Base-by-base conservation (phyloP, 1,140 invertebrate genomes). In the Aphelenchoides fujianensis region DNA sequence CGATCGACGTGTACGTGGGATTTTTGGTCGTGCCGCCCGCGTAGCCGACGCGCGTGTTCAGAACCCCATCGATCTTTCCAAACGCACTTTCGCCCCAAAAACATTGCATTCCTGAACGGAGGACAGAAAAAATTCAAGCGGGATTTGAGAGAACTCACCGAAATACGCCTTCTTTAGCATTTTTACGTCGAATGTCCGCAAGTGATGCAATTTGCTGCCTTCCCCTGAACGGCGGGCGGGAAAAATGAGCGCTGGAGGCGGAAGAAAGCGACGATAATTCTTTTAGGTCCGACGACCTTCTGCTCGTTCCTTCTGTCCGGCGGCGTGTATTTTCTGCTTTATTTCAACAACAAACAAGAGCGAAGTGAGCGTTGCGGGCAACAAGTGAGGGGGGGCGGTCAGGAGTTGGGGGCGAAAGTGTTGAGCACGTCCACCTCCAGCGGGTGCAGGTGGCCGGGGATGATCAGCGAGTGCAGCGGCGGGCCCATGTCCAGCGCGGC, bases 21-120 rank as follows among this genome's bases (percentile, higher is more conserved):
- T 89, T 89, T 63, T 88, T 86, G 34, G 89, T 90, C 41, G 89
- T 90, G 48, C 95, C 95, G 9, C 94, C 94, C 1, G 92, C 89
- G 85, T 93, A 97, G n/a, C 95, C 95, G 19, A 97, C 94, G 77
- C 91, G 88, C n/a, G 94, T 97, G 34, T 91, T 88, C 30, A 94
- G 84, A 16, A 97, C 91, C 3, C 95, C 95, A 1, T 86, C 87
- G 35, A 90, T 90, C 48, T 89, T 91, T 1, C 94, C 94, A 85
- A 93, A 96, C 57, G 92, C 86, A 0, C 91, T n/a, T 74, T 72
- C 71, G 31, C 91, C 91, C 94, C 94, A 97, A 85, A 97, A 97
- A 85, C 94, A 97, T 53, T 92, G 92, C 92, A 97, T 93, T 2
- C n/a, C n/a, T n/a, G n/a, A n/a, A n/a, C n/a, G n/a, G n/a, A n/a